Evolutionary conservation across 2,113 vertebrate genomes (phyloP), one percentile per base, ranked within the genome.

Genomic region (Stictonetta naevosa): DNA sequence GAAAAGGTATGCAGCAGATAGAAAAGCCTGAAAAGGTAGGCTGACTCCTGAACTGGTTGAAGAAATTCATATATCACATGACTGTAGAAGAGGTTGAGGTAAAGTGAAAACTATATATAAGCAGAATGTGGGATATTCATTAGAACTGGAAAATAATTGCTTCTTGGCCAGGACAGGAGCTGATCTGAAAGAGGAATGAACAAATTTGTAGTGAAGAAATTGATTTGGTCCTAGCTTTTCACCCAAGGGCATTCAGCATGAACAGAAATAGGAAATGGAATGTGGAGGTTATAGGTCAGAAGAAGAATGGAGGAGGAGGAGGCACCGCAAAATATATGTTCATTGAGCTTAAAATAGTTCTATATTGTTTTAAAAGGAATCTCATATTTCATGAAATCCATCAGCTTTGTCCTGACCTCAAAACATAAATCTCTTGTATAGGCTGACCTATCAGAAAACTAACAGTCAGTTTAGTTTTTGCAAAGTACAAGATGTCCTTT

Each of bases 361-460:
- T 94, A 9, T 86, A 78, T 96, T 93, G 86, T 94, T 96, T 92
- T 93, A 90, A 95, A 94, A 92, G 15, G 53, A 82, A 58, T 64
- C 53, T 86, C 73, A 34, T 93, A 92, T 92, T 93, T 95, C 60
- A 93, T 75, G 8, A 86, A 74, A 88, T 88, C 92, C 68, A 92
- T 93, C 92, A 90, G 64, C 75, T 90, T 85, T 26, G 31, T 95
- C 60, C 72, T 92, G 88, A 82, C 88, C 90, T 92, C 52, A 1
- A 81, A 81, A 78, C 48, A 75, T 94, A 92, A 90, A 92, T 96
- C 78, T 94, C 44, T 36, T 75, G 11, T 86, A 75, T 94, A 88
- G 92, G 81, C 63, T 78, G 82, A 78, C 48, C 59, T 93, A 50
- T 8, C 76, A 64, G 34, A 71, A 69, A 88, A 64, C 72, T 86